Evolutionary conservation across 2,113 vertebrate species (phyloP), one percentile per base, ranked within the genome.

Genomic region (Oncorhynchus masou): DNA sequence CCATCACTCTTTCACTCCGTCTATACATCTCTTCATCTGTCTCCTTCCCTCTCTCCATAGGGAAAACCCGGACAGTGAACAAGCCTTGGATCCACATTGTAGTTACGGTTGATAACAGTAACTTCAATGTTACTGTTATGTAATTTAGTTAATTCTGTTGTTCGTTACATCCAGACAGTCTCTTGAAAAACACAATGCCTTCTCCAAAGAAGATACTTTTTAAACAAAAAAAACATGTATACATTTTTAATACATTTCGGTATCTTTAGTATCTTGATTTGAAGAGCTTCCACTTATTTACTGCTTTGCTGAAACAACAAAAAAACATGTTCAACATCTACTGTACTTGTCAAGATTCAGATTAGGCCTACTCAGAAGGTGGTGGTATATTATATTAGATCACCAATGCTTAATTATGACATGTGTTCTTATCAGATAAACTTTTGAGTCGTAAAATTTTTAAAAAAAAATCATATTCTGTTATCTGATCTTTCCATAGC

Each of bases 21-120:
- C 48, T 48, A 6, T n/a, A 51, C 84, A 74, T 76, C 45, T 80
- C 60, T 74, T 79, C 68, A 67, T 39, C 69, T 39, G 51, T 64
- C 74, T 31, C 78, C 8, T 27, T 51, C 70, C 81, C 75, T 76
- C 48, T 79, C 67, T 76, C 79, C 19, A 29, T 70, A 68, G 29
- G 62, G 67, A 19, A 67, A 64, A 74, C n/a, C 51, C 39, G n/a
- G 54, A 31, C 15, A 34, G 6, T 24, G 29, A 77, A 83, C 69
- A 69, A 74, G 76, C 66, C 51, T 54, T 54, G 48, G 20, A 59
- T 68, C 45, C 24, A 48, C 9, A 34, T 34, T 71, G 34, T 12
- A 57, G 25, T 25, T 66, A 27, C 0, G 2, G 39, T 45, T 45
- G 39, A 45, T 45, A 45, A 45, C 9, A 2, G 39, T 9, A 9